Conservation (phyloP, 2,888 invertebrate genomes). For the Adelognathus sp. region DNA sequence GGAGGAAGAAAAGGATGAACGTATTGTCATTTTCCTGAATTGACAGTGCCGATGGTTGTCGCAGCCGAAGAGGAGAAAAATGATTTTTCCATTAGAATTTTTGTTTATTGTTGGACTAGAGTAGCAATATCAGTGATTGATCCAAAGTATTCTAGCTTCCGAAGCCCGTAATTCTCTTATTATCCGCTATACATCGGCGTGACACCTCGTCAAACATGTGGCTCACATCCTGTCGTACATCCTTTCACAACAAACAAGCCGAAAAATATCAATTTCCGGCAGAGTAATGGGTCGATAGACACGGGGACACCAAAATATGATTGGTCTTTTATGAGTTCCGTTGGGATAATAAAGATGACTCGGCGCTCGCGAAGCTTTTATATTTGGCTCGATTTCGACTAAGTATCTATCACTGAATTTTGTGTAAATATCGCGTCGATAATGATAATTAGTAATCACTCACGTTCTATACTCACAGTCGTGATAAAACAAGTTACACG, state of each 20-base stretch:
- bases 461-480: conserved; percentile 8
- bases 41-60: too few relatives aligned
- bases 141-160: not conserved
- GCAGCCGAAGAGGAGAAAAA: too few relatives aligned
- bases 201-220: not conserved
- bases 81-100: too few relatives aligned
- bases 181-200: too few relatives aligned
- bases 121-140: too few relatives aligned
- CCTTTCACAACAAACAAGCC: not conserved
- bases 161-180: not conserved
- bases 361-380: not conserved
- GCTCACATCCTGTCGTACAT: not conserved
- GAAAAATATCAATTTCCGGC: not conserved
- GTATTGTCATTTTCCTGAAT: too few relatives aligned
- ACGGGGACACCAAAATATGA: not conserved
- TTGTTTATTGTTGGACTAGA: too few relatives aligned
- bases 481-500: conserved; percentile 13
- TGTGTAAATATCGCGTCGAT: not conserved
- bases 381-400: not conserved
- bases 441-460: too few relatives aligned
- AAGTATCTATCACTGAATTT: not conserved
- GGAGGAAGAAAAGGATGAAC: too few relatives aligned
- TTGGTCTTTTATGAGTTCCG: not conserved
- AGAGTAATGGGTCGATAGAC: not conserved
- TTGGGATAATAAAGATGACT: not conserved